Evolutionary conservation across 1,140 invertebrate species (phyloP).

Genomic region (Caerostris darwini): DNA sequence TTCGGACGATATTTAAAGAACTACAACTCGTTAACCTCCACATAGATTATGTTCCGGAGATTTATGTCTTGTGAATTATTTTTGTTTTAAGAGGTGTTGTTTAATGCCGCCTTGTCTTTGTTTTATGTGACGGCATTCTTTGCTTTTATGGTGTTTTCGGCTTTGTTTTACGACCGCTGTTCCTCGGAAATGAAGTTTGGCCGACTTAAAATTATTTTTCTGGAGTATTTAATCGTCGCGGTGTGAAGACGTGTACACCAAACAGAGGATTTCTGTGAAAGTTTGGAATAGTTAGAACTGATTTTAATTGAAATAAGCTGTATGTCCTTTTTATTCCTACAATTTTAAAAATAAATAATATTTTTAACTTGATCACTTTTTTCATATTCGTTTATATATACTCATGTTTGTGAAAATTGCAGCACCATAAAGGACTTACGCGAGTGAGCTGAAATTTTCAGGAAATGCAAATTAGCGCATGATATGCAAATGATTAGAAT

Average conservation of each 20-base stretch:
- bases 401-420: too few relatives aligned
- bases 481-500: too few relatives aligned
- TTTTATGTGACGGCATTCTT: slow-evolving; percentile 68
- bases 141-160: slow-evolving; percentile 56
- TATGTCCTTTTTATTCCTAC: background rate
- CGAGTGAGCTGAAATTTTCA: too few relatives aligned
- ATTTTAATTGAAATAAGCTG: background rate
- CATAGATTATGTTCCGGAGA: slow-evolving; percentile 64
- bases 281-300: background rate
- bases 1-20: slow-evolving; percentile 54
- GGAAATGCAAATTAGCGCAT: too few relatives aligned
- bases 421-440: too few relatives aligned
- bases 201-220: slow-evolving; percentile 47
- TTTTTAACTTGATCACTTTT: too few relatives aligned
- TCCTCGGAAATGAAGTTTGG: slow-evolving; percentile 49
- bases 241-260: background rate
- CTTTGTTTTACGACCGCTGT: slow-evolving; percentile 22
- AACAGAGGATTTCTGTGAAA: background rate
- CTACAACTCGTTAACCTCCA: slow-evolving; percentile 64
- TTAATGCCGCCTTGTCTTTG: slow-evolving; percentile 62
- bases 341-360: too few relatives aligned
- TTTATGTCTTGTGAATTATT: slow-evolving; percentile 67
- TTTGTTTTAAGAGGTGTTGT: slow-evolving; percentile 72
- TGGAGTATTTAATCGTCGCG: slow-evolving; percentile 24
- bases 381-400: too few relatives aligned